Conservation (phyloP, 2,888 invertebrate species). For the Chirona hameri region DNA sequence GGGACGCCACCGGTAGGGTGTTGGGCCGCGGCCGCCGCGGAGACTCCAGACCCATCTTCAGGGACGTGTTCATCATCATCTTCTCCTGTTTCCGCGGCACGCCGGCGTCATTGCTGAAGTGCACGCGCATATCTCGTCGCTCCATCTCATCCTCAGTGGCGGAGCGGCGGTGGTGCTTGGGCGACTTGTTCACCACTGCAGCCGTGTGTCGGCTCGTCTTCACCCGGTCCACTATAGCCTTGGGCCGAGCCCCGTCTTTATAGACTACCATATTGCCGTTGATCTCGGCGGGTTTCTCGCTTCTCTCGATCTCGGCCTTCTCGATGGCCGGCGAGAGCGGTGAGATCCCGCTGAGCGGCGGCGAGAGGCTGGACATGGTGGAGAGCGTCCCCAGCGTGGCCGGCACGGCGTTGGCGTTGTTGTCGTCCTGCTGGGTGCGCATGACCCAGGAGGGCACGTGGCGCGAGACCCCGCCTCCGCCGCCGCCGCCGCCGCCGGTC, state of each 20-base stretch:
- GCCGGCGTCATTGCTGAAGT: conserved; percentile 11
- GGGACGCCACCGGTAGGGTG: conserved; percentile 38
- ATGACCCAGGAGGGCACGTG: conserved; percentile 8
- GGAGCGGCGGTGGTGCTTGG: neutral
- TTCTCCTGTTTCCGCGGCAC: conserved; percentile 56
- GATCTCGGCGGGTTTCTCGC: conserved; percentile 7
- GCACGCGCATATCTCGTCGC: neutral
- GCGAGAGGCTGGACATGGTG: neutral
- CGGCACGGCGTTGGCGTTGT: conserved; percentile 5
- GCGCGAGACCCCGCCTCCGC: neutral
- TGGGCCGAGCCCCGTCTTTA: neutral
- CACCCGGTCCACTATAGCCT: neutral
- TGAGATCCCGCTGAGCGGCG: neutral
- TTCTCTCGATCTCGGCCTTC: conserved; percentile 12
- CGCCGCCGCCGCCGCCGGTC: neutral
- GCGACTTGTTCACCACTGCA: neutral
- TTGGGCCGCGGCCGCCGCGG: conserved; percentile 1
- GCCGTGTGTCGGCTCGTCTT: neutral
- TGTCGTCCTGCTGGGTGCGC: neutral
- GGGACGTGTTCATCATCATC: conserved; percentile 50
- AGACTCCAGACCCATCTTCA: conserved; percentile 44
- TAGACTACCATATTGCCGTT: neutral
- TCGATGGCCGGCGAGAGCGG: conserved; percentile 13
- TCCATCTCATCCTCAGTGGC: neutral
- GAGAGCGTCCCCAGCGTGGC: neutral